These are phyloP conservation scores for Drosophila diplacantha DNA, from an alignment of 2,888 invertebrate species.

Conservation along the genomic window DNA sequence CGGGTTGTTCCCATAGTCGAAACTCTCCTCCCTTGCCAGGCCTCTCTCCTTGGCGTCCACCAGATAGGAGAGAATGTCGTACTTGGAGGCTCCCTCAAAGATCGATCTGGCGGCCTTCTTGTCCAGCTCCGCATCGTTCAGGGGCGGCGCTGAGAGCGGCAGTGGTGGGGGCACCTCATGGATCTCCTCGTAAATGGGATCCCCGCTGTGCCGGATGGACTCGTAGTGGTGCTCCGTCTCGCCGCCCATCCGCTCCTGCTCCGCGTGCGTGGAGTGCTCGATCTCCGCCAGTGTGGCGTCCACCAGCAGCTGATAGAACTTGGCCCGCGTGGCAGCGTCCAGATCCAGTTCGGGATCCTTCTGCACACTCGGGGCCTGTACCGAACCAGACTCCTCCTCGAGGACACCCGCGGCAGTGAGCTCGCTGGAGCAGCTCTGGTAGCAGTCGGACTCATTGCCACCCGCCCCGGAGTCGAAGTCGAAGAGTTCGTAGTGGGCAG, in stretches of 20 bases:
- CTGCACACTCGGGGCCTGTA: background rate
- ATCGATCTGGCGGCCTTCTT: constrained; percentile 83
- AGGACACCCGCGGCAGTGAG: constrained; percentile 81
- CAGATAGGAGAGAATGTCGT: constrained; percentile 92
- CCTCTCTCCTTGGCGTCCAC: constrained; percentile 91
- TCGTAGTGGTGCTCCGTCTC: constrained; percentile 84
- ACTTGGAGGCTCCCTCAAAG: constrained; percentile 90
- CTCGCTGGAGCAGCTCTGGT: constrained; percentile 84
- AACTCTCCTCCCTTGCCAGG: constrained; percentile 83
- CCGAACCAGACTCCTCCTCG: constrained; percentile 78
- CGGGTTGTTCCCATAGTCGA: constrained; percentile 81
- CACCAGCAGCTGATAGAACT: constrained; percentile 86
- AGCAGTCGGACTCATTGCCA: constrained; percentile 83
- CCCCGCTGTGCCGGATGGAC: constrained; percentile 81
- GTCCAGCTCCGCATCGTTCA: constrained; percentile 84
- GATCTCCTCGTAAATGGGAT: constrained; percentile 89
- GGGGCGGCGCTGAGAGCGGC: constrained; percentile 87
- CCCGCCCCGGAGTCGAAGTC: constrained; percentile 80
- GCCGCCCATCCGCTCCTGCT: constrained; percentile 76
- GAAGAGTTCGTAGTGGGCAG: constrained; percentile 85
- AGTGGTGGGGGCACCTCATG: constrained; percentile 87
- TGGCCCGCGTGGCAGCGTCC: constrained; percentile 82
- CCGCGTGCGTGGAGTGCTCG: constrained; percentile 81
- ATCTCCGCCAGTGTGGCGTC: constrained; percentile 85
- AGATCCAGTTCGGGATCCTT: constrained; percentile 58